Conservation (phyloP, 2,797 vertebrate species). For the Tangara arthus region DNA sequence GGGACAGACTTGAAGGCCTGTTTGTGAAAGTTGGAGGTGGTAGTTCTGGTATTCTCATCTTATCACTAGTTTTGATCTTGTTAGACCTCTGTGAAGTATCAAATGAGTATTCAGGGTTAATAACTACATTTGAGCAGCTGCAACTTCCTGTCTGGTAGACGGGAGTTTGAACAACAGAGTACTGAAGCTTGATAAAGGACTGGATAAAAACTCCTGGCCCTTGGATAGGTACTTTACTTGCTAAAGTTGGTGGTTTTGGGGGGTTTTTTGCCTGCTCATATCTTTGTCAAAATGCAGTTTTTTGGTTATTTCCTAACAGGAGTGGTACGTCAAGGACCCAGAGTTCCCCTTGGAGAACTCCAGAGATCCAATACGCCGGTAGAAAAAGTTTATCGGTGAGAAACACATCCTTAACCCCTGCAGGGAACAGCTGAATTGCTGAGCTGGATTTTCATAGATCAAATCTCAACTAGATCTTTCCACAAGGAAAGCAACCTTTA, state of each 20-base stretch:
- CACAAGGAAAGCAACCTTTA: not conserved
- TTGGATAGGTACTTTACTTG: not conserved
- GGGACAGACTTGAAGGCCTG: not conserved
- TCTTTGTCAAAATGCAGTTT: not conserved
- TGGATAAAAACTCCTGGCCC: not conserved
- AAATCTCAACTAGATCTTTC: not conserved
- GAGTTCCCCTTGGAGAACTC: constrained; percentile 84
- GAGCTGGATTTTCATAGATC: not conserved
- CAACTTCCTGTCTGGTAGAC: not conserved
- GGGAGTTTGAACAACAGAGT: not conserved
- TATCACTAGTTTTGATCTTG: not conserved
- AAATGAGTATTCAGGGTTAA: not conserved
- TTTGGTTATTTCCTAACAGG: constrained; percentile 70
- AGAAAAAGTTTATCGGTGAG: constrained; percentile 95
- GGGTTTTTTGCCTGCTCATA: not conserved
- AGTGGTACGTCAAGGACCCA: constrained; percentile 79
- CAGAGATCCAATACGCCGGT: constrained; percentile 82
- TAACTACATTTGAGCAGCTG: not conserved
- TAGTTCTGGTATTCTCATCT: not conserved
- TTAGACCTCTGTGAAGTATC: not conserved
- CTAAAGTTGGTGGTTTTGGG: not conserved
- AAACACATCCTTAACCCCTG: not conserved
- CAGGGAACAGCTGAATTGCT: not conserved
- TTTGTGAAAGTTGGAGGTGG: not conserved
- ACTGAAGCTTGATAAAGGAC: not conserved